These are phyloP conservation scores for Onthophagus taurus DNA, from an alignment of 1,140 invertebrate genomes.

Conservation along the genomic window DNA sequence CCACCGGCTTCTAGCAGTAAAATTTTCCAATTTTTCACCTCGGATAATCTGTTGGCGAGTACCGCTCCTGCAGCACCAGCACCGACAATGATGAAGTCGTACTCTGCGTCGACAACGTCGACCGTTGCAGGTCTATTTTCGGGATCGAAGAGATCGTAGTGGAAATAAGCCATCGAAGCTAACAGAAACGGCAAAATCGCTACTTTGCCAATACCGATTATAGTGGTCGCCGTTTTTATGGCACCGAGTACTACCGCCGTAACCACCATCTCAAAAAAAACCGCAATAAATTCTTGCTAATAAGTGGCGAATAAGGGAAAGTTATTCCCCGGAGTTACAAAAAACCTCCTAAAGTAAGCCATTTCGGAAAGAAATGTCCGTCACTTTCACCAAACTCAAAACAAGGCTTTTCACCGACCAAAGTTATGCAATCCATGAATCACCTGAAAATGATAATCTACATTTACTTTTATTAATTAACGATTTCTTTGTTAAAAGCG, in stretches of 20 bases:
- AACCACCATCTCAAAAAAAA: conserved; percentile 9
- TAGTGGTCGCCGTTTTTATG: conserved; percentile 55
- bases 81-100: conserved; percentile 74
- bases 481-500: too few species aligned
- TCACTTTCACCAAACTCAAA: too few species aligned
- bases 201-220: conserved; percentile 60
- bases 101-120: conserved; percentile 51
- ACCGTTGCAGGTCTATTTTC: conserved; percentile 65
- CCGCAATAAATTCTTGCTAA: too few species aligned
- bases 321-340: too few species aligned
- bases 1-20: conserved; percentile 81
- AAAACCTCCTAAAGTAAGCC: too few species aligned
- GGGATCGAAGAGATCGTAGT: conserved; percentile 78
- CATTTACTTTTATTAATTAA: too few species aligned
- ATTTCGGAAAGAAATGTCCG: too few species aligned
- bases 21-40: conserved; percentile 67
- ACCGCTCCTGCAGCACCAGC: conserved; percentile 82
- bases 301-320: too few species aligned
- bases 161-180: conserved; percentile 69
- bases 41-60: conserved; percentile 73
- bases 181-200: conserved; percentile 68
- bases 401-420: too few species aligned
- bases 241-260: conserved; percentile 33
- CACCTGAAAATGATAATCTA: too few species aligned
- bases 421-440: too few species aligned